Conservation (phyloP, 2,888 invertebrate genomes). For the Lepidochitona cinerea region DNA sequence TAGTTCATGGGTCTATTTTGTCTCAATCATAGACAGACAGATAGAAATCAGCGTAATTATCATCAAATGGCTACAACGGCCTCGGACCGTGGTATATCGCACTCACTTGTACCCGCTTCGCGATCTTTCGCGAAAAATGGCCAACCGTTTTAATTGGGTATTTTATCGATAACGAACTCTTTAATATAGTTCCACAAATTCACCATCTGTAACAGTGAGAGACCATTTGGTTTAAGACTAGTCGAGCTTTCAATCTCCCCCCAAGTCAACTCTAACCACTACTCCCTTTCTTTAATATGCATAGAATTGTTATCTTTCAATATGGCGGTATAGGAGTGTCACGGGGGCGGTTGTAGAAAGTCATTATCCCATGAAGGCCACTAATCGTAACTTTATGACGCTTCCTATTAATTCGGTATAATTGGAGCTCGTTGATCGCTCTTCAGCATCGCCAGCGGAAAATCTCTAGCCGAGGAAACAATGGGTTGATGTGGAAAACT, state of each 20-base stretch:
- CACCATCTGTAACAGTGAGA: neutral
- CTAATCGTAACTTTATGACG: neutral
- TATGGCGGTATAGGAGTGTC: neutral
- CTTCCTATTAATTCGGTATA: neutral
- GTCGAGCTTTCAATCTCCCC: no score
- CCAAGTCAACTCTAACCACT: no score
- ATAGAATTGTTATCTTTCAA: neutral
- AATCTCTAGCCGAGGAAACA: no score
- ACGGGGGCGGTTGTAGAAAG: neutral
- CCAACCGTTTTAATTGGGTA: neutral
- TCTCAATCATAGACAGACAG: neutral
- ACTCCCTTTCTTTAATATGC: conserved; percentile 9
- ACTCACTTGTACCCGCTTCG: no score
- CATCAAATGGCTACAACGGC: neutral
- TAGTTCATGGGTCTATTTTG: neutral
- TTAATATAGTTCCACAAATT: neutral
- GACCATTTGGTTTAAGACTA: neutral
- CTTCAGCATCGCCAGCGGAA: no score
- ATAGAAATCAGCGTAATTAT: neutral
- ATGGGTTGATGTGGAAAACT: no score
- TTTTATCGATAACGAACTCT: neutral
- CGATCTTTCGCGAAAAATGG: neutral
- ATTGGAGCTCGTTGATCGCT: neutral
- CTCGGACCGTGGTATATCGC: no score
- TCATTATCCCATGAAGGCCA: neutral